Evolutionary conservation across 2,797 vertebrate genomes (phyloP), one percentile per base, ranked within the genome.

Genomic region (Parauchenoglanis ngamensis): DNA sequence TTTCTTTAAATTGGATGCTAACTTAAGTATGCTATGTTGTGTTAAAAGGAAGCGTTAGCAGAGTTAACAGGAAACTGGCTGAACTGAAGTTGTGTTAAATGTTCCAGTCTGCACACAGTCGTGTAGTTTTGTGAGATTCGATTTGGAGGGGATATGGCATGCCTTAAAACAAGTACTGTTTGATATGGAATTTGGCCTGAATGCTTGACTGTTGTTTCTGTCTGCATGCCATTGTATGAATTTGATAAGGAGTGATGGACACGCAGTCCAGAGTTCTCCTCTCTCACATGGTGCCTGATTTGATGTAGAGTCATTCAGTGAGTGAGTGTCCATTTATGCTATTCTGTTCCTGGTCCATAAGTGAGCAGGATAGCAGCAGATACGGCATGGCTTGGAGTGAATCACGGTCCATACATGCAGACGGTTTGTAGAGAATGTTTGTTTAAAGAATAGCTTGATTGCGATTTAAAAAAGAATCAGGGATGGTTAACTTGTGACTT

Each of bases 241-340:
- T 83, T 83, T 87, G 86, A 77, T 90, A 49, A 81, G 72, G 52
- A 54, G 81, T 85, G 85, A 87, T 78, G 76, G 82, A 46, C 76
- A 85, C 86, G 84, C 35, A 77, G 73, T 75, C 83, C 68, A 28
- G 72, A 49, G 63, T 85, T 83, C 61, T 57, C 83, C 35, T 11
- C 15, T 46, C 84, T 77, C 88, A 87, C 83, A 75, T 87, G 83
- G 87, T 49, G n/a, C 56, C 6, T 83, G 75, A 85, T 59, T 21
- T 25, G 31, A 75, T 54, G 54, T 49, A 67, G 13, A 40, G 23
- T 31, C 40, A 6, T 61, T 28, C 19, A 7, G 56, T 7, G 63
- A 59, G 70, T 59, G 84, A 65, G 84, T 82, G 31, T 19, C 70
- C 56, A 31, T 81, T 77, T 70, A 28, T 70, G 63, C 59, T 21